Percentiles rank a stretch among this genome's conserved stretches.
These are phyloP conservation scores for Babylonia areolata DNA, from an alignment of 1,140 invertebrate genomes.

Conservation along the genomic window DNA sequence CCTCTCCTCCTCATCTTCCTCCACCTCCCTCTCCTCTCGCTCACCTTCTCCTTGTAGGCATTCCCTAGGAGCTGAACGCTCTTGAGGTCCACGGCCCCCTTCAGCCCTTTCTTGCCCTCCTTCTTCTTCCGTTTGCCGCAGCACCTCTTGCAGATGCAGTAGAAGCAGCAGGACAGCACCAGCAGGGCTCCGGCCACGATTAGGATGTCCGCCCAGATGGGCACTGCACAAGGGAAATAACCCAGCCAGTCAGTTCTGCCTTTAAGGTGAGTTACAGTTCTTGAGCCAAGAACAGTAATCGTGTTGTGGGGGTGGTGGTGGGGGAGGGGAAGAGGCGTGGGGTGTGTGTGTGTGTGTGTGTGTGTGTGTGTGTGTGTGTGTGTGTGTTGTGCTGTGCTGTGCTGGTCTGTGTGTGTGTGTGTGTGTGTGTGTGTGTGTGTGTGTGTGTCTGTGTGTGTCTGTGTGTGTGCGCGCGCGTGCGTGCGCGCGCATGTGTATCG, in stretches of 20 bases:
- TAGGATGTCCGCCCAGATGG: slow-evolving; percentile 72
- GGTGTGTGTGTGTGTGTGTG: too few relatives aligned
- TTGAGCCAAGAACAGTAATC: background rate
- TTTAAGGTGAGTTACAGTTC: slow-evolving; percentile 14
- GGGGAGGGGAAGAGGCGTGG: too few relatives aligned
- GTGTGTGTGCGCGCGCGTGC: too few relatives aligned
- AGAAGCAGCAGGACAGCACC: slow-evolving; percentile 90
- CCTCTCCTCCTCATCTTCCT: background rate
- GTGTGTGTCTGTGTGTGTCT: too few relatives aligned
- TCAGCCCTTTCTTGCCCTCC: slow-evolving; percentile 90
- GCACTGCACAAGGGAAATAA: slow-evolving; percentile 63
- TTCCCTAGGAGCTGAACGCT: slow-evolving; percentile 96
- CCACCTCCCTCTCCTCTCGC: background rate
- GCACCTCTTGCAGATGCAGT: slow-evolving; percentile 96
- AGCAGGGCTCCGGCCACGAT: slow-evolving; percentile 76
- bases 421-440: too few relatives aligned
- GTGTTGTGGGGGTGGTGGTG: too few relatives aligned
- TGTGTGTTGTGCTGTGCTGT: too few relatives aligned
- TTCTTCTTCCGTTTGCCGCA: slow-evolving; percentile 94
- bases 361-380: too few relatives aligned
- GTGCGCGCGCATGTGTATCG: background rate
- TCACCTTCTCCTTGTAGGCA: slow-evolving; percentile 96
- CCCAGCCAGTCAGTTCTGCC: background rate
- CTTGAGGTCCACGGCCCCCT: slow-evolving; percentile 95
- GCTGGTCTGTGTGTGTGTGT: too few relatives aligned